Evolutionary conservation across 2,797 vertebrate species (phyloP).

Genomic region (Champsocephalus esox): DNA sequence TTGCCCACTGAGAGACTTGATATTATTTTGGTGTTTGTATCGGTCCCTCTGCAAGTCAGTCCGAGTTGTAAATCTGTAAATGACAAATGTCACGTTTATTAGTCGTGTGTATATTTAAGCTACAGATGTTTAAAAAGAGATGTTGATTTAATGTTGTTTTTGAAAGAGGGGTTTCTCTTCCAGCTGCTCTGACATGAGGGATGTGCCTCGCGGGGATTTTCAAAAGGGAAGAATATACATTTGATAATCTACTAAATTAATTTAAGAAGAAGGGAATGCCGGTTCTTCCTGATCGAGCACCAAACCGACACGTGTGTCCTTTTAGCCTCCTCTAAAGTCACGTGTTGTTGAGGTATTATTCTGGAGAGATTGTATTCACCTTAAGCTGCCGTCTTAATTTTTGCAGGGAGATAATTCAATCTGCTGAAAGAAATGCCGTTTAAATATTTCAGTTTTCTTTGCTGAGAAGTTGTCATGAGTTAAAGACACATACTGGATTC

Average conservation of each 20-base stretch:
- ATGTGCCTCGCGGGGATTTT: constrained; percentile 54
- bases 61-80: constrained; percentile 81
- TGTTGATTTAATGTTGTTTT: constrained; percentile 63
- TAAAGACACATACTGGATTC: constrained; percentile 9
- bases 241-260: constrained; percentile 1
- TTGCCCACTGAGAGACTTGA: background rate
- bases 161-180: constrained; percentile 48
- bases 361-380: constrained; percentile 45
- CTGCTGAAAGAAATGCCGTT: constrained; percentile 19
- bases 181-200: constrained; percentile 61
- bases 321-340: constrained; percentile 7
- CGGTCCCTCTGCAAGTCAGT: constrained; percentile 50
- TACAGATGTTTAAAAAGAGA: constrained; percentile 60
- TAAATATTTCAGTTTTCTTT: constrained; percentile 15
- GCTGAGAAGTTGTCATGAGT: constrained; percentile 6
- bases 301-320: background rate
- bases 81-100: constrained; percentile 71
- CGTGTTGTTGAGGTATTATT: constrained; percentile 23
- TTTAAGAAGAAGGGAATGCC: constrained; percentile 43
- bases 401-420: constrained; percentile 14
- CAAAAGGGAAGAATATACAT: constrained; percentile 41
- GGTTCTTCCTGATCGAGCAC: constrained; percentile 22
- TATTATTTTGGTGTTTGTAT: constrained; percentile 55
- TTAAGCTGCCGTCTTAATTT: constrained; percentile 46
- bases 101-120: constrained; percentile 78